Evolutionary conservation across 2,113 vertebrate genomes (phyloP).

Genomic region (Lichenostomus cassidix): DNA sequence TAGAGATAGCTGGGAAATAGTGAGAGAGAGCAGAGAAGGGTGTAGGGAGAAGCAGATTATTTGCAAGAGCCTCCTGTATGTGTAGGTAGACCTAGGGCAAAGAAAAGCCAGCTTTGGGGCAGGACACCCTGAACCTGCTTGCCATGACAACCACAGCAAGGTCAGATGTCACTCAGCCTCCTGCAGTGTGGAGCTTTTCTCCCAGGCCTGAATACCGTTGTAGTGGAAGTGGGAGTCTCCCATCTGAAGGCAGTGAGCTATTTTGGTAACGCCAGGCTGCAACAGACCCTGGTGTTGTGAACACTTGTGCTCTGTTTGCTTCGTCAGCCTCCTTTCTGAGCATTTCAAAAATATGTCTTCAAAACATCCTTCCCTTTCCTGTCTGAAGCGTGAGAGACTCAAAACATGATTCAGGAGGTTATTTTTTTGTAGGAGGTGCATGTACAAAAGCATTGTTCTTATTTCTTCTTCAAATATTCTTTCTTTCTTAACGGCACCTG

Average conservation of each 20-base stretch:
- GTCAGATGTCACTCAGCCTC: background rate
- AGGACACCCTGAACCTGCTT: background rate
- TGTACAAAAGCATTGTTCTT: background rate
- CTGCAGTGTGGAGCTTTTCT: background rate
- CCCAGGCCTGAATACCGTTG: background rate
- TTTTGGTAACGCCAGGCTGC: background rate
- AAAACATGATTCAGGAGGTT: slow-evolving; percentile 3
- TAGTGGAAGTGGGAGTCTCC: background rate
- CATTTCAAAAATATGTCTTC: slow-evolving; percentile 14
- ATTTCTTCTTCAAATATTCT: background rate
- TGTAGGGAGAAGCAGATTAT: background rate
- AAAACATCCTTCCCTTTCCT: background rate
- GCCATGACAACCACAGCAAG: background rate
- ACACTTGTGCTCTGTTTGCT: background rate
- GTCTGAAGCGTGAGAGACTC: background rate
- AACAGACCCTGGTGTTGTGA: background rate
- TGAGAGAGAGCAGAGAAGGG: background rate
- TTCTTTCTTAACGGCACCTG: background rate
- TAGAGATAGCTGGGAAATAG: background rate
- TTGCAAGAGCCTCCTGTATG: background rate
- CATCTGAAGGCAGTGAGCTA: background rate
- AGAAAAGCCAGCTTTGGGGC: background rate
- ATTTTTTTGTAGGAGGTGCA: background rate
- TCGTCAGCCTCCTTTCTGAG: slow-evolving; percentile 17
- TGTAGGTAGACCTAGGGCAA: background rate